phyloP scores from a whole-genome alignment of 2,888 invertebrate genomes.

The Phragmatobia fuliginosa region DNA sequence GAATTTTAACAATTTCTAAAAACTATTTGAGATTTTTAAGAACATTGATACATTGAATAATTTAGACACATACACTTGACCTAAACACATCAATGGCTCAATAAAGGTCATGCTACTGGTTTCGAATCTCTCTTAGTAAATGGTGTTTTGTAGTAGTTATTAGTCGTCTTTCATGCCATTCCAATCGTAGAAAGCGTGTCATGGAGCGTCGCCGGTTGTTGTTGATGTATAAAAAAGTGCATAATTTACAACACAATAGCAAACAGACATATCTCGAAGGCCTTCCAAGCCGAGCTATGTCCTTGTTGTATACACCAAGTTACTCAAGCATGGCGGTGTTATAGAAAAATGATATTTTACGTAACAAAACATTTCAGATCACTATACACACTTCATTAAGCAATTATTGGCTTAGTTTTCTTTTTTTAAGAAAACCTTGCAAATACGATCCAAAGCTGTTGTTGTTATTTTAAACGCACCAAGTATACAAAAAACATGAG shows the following conservation, averaged over 20 bases:
- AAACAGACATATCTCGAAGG: constrained; percentile 65
- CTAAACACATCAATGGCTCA: constrained; percentile 32
- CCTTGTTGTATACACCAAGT: constrained; percentile 64
- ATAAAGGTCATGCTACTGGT: constrained; percentile 25
- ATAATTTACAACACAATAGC: constrained; percentile 73
- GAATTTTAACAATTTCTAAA: background rate
- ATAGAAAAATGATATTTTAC: constrained; percentile 39
- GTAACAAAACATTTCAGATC: constrained; percentile 26
- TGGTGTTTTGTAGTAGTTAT: constrained; percentile 31
- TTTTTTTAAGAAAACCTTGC: background rate
- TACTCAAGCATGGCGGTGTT: constrained; percentile 55
- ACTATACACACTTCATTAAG: constrained; percentile 18
- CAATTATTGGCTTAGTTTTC: constrained; percentile 6
- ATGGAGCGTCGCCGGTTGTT: constrained; percentile 64
- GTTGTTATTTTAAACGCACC: background rate
- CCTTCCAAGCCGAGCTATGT: constrained; percentile 58
- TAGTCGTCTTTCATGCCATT: constrained; percentile 42
- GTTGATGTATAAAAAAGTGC: constrained; percentile 68
- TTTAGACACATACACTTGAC: constrained; percentile 30
- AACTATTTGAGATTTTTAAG: background rate
- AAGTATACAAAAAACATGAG: background rate
- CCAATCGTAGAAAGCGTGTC: constrained; percentile 77
- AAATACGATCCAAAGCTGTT: background rate
- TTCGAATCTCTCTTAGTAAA: constrained; percentile 37
- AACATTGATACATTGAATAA: constrained; percentile 20